These are phyloP conservation scores for Pelusios castaneus DNA, from an alignment of 2,113 vertebrate species.

Conservation along the genomic window DNA sequence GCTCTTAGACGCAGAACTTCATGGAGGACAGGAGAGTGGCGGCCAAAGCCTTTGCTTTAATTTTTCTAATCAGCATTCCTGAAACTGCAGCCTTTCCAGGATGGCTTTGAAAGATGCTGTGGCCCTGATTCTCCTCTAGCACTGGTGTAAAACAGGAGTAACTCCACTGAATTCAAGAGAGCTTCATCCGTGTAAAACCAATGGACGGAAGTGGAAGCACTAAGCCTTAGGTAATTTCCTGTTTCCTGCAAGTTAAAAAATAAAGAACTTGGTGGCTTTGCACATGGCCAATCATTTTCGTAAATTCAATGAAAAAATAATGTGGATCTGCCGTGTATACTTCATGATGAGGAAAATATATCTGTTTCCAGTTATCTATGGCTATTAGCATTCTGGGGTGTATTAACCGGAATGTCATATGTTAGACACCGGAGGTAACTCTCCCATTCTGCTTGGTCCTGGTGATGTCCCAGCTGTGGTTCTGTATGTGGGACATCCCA, in stretches of 20 bases:
- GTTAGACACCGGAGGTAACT: neutral
- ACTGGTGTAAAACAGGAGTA: neutral
- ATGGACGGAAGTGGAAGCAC: neutral
- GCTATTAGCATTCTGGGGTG: neutral
- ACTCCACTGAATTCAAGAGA: neutral
- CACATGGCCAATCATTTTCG: neutral
- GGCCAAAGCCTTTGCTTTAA: neutral
- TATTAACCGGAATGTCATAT: neutral
- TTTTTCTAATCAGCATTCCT: neutral
- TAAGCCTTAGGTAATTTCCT: neutral
- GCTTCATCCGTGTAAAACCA: neutral
- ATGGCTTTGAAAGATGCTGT: neutral
- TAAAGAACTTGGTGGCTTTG: neutral
- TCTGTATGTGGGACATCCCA: neutral
- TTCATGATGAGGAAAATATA: neutral
- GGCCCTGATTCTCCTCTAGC: neutral
- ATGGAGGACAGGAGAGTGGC: neutral
- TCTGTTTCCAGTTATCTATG: neutral
- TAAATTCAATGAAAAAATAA: neutral
- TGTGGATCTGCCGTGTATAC: fast-evolving
- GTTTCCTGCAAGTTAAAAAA: neutral
- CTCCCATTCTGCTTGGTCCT: neutral
- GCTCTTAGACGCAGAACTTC: neutral
- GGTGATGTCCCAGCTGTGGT: too few relatives aligned
- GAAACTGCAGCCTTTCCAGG: neutral